Evolutionary conservation across 2,888 invertebrate species (phyloP), one percentile per base, ranked within the genome.

Genomic region (Altica lythri): DNA sequence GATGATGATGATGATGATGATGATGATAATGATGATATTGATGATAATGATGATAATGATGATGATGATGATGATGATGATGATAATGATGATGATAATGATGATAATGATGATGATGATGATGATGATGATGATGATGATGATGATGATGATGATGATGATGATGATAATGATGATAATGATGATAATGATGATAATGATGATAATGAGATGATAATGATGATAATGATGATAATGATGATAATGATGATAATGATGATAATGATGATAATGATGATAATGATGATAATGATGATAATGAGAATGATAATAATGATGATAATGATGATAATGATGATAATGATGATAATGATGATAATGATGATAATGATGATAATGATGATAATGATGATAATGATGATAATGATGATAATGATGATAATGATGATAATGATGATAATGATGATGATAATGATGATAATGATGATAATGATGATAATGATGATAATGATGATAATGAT

Each of bases 131-230:
- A 10, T 32, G n/a, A 32, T 32, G 32, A 10, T 32, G n/a, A 32
- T 32, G 32, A 10, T 32, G n/a, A 32, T 32, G 32, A 10, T 32
- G n/a, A 32, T 32, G 32, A 10, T 32, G n/a, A 32, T 32, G 32
- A 10, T 32, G n/a, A 32, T 32, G 12, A 32, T 32, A 12, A 10
- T 32, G 32, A 32, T 32, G n/a, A 10, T 32, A n/a, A 32, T 32
- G n/a, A 10, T 32, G 32, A 32, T 32, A 12, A 10, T 32, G 32
- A 32, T 32, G n/a, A 10, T 32, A n/a, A 32, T 32, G n/a, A 10
- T 32, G 32, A 32, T 32, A 12, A 10, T 32, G n/a, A n/a, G 32
- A 32, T 32, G n/a, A 10, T 32, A n/a, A 32, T 32, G n/a, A 10
- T 32, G 32, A 32, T 32, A 12, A 10, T 32, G 32, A 32, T 32